Conservation (phyloP, 2,797 vertebrate species). For the Sphenodon punctatus region DNA sequence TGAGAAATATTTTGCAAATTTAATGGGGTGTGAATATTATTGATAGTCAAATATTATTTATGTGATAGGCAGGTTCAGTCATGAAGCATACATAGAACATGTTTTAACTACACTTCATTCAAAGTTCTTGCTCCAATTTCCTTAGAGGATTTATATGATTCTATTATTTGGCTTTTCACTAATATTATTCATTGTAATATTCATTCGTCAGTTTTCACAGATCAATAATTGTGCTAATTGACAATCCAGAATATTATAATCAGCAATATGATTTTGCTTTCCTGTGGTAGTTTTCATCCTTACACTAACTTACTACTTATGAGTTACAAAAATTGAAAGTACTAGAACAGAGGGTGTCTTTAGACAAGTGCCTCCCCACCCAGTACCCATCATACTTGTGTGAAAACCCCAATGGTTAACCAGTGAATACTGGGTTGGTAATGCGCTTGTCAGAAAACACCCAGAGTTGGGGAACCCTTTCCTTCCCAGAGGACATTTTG, state of each 20-base stretch:
- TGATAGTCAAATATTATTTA: constrained; percentile 2
- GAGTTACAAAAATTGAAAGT: background rate
- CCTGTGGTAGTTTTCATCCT: constrained; percentile 16
- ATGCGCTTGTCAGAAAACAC: too few relatives aligned
- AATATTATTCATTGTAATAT: too few relatives aligned
- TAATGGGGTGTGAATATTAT: constrained; percentile 45
- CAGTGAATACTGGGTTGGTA: too few relatives aligned
- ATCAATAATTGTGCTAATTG: background rate
- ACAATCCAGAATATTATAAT: background rate
- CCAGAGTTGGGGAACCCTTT: too few relatives aligned
- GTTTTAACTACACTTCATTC: constrained; percentile 16
- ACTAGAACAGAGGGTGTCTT: too few relatives aligned
- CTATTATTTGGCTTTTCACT: background rate
- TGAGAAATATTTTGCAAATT: background rate
- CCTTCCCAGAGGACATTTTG: too few relatives aligned
- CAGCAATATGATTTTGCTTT: background rate
- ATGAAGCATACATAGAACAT: background rate
- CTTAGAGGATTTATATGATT: background rate
- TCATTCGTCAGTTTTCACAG: background rate
- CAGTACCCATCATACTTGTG: too few relatives aligned
- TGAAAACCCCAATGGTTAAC: too few relatives aligned
- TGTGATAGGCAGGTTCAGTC: background rate
- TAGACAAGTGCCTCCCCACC: too few relatives aligned
- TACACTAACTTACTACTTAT: background rate
- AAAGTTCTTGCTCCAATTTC: background rate